Conservation (phyloP, 2,113 vertebrate species). For the Xyrauchen texanus region DNA sequence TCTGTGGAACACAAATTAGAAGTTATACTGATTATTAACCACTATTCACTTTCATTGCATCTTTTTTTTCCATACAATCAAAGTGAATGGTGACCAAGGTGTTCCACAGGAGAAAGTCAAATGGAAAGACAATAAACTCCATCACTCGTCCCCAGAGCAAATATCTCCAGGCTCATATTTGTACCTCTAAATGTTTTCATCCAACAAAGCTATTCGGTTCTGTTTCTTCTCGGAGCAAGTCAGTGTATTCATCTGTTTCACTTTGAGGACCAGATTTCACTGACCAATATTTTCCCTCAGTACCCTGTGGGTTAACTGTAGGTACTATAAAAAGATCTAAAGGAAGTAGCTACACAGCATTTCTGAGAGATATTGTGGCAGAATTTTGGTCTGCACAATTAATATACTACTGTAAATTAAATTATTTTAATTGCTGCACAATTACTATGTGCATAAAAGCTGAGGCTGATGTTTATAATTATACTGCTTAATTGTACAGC, state of each 20-base stretch:
- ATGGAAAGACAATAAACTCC: not conserved
- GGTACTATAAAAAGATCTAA: slow-evolving; percentile 22
- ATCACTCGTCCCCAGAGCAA: not conserved
- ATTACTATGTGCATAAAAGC: too few relatives aligned
- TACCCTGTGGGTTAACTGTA: not conserved
- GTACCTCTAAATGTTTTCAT: slow-evolving; percentile 21
- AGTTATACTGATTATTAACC: too few relatives aligned
- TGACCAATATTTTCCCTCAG: slow-evolving; percentile 21
- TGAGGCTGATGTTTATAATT: too few relatives aligned
- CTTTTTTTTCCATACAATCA: too few relatives aligned
- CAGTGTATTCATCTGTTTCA: not conserved
- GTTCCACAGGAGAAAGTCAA: too few relatives aligned
- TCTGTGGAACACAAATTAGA: too few relatives aligned
- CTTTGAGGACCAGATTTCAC: not conserved
- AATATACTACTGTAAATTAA: not conserved
- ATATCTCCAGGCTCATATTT: slow-evolving; percentile 20
- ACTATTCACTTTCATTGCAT: too few relatives aligned
- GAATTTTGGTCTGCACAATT: not conserved
- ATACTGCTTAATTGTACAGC: too few relatives aligned
- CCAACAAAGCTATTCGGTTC: slow-evolving; percentile 1
- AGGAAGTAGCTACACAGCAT: not conserved
- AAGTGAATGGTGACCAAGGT: too few relatives aligned
- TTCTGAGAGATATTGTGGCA: not conserved
- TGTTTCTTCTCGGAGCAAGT: not conserved
- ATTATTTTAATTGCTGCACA: not conserved